Base-by-base conservation (phyloP, 2,888 invertebrate genomes). In the Apamea epomidion region DNA sequence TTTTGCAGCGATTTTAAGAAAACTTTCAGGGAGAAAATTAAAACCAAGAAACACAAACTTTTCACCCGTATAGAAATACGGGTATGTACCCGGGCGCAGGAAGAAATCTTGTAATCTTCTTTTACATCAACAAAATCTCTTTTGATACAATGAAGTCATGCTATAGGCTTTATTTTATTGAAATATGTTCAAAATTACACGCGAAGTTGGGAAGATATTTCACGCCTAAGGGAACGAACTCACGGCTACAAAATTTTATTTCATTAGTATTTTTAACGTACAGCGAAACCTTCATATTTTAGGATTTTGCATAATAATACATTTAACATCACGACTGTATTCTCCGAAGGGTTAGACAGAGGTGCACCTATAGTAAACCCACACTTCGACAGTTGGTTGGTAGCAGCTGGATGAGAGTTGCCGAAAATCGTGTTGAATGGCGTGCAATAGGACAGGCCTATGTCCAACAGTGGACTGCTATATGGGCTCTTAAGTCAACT, bases 151-250 rank as follows among this genome's bases (percentile, higher is more conserved):
- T 82, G 16, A 72, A 80, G 60, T 81, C 81, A 82, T 82, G 74
- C 68, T 80, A 76, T 67, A 80, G 65, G 60, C 80, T 68, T 77
- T 78, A 67, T 87, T 88, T 75, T 51, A 80, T 82, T 82, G 77
- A 80, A 88, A 82, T 78, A 77, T 82, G 76, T 76, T 80, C n/a
- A 74, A 80, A 85, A 78, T 82, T 78, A 73, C 74, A 64, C 64
- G 51, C 45, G 42, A 78, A 78, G 65, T 85, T 77, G 42, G 2
- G 64, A 60, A 78, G 64, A 64, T 75, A 68, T 67, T 69, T 79
- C 42, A 60, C 81, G 87, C 76, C 48, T 70, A 37, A 74, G 71
- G 77, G 67, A 58, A 84, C 29, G 8, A 69, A 74, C 69, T 78
- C 42, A 74, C 42, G 62, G 51, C 32, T 78, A 62, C 67, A 68